Percentiles rank a stretch among this genome's conserved stretches.
These are phyloP conservation scores for Ashinkailepas kermadecensis DNA, from an alignment of 2,888 invertebrate genomes.

Conservation along the genomic window DNA sequence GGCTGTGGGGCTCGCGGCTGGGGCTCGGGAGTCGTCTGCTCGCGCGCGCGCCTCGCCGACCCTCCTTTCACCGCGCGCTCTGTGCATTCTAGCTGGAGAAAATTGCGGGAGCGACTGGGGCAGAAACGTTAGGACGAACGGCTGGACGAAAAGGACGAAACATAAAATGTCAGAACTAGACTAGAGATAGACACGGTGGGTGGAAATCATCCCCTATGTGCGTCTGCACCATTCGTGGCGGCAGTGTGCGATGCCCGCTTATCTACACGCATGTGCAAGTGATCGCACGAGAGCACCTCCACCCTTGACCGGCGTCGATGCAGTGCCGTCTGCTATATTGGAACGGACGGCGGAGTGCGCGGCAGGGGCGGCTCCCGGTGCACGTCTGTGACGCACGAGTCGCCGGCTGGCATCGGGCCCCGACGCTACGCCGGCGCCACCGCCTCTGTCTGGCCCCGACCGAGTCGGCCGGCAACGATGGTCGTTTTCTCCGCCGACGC, in stretches of 20 bases:
- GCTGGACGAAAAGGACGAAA: too few species aligned
- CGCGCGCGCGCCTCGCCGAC: background rate
- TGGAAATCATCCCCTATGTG: too few species aligned
- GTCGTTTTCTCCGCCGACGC: background rate
- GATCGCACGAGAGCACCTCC: too few species aligned
- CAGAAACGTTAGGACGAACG: too few species aligned
- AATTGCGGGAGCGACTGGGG: background rate
- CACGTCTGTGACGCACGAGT: background rate
- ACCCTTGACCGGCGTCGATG: too few species aligned
- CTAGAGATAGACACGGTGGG: too few species aligned
- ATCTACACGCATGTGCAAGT: too few species aligned
- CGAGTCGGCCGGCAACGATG: background rate
- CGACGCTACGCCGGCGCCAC: background rate
- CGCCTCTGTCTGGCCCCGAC: constrained; percentile 1
- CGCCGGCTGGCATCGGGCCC: background rate
- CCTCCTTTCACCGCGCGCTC: background rate
- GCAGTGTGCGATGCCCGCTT: too few species aligned
- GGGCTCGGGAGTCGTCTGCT: background rate
- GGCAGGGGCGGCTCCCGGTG: background rate
- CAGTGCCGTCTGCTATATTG: background rate
- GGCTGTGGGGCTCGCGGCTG: background rate
- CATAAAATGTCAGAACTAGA: too few species aligned
- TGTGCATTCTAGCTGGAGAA: background rate
- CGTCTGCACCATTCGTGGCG: too few species aligned
- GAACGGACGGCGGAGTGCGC: background rate